Conservation (phyloP, 2,797 vertebrate species). For the Linurgus olivaceus region DNA sequence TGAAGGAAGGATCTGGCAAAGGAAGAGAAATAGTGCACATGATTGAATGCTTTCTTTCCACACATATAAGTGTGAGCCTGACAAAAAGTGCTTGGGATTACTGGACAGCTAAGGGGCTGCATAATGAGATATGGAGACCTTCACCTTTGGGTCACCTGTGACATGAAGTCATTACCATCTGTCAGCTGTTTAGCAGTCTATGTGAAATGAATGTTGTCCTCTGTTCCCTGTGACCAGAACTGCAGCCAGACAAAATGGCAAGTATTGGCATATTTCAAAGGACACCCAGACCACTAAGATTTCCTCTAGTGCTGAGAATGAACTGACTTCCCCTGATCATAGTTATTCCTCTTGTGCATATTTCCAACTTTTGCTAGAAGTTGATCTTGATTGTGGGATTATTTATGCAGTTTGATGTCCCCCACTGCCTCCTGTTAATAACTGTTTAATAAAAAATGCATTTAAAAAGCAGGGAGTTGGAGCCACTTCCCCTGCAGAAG, state of each 20-base stretch:
- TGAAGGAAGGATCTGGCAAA: conserved; percentile 14
- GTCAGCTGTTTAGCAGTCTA: conserved; percentile 1
- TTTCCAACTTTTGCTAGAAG: neutral
- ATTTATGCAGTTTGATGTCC: neutral
- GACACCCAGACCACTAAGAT: neutral
- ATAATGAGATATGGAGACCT: neutral
- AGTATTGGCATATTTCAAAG: neutral
- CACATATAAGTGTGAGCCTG: neutral
- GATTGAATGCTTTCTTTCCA: neutral
- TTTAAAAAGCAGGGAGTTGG: neutral
- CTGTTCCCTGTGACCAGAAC: neutral
- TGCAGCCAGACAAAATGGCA: neutral
- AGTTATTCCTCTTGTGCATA: neutral
- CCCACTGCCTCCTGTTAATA: neutral
- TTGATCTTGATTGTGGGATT: neutral
- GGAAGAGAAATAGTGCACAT: neutral
- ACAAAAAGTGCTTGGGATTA: conserved; percentile 20
- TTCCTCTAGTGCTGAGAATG: neutral
- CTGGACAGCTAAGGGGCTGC: neutral
- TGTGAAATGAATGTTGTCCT: neutral
- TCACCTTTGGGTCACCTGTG: conserved; percentile 32
- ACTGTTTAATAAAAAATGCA: neutral
- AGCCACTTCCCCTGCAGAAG: neutral
- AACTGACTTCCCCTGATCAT: neutral
- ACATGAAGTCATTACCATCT: conserved; percentile 33